A percentile compares a stretch with the other conserved stretches of the same genome.
Conservation (phyloP, 2,113 vertebrate species). For the Pseudorectes ferrugineus region DNA sequence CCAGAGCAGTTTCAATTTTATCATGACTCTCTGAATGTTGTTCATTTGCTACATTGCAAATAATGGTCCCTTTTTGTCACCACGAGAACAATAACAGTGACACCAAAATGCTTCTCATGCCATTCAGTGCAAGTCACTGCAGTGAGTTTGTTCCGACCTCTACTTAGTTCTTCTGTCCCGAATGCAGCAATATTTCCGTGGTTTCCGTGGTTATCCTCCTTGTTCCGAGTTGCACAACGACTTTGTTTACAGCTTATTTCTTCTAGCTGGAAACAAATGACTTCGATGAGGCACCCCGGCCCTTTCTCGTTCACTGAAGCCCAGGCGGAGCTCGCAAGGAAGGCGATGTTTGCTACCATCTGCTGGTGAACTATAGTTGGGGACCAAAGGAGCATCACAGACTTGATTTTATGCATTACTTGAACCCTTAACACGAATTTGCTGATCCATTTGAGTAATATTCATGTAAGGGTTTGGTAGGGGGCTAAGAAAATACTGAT, state of each 20-base stretch:
- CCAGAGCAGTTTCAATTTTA: not conserved
- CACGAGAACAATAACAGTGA: not conserved
- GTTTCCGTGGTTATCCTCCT: not conserved
- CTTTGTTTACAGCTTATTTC: constrained; percentile 36
- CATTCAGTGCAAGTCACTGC: not conserved
- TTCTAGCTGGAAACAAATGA: not conserved
- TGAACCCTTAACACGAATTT: not conserved
- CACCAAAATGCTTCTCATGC: constrained; percentile 4
- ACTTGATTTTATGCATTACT: not conserved
- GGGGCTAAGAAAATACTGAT: not conserved
- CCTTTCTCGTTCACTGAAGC: not conserved
- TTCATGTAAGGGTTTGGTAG: not conserved
- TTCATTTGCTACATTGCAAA: not conserved
- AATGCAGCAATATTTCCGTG: constrained; percentile 11
- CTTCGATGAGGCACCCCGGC: not conserved
- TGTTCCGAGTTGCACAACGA: constrained; percentile 5
- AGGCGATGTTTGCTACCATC: constrained; percentile 44
- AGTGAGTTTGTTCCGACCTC: not conserved
- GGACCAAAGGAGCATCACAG: not conserved
- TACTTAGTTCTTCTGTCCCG: not conserved
- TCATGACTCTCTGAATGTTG: not conserved
- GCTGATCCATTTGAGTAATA: not conserved
- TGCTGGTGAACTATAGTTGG: not conserved
- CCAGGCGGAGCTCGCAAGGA: not conserved
- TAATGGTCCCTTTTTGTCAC: constrained; percentile 43